Base-by-base conservation (phyloP, 2,888 invertebrate species). In the Dicyrtomina minuta region DNA sequence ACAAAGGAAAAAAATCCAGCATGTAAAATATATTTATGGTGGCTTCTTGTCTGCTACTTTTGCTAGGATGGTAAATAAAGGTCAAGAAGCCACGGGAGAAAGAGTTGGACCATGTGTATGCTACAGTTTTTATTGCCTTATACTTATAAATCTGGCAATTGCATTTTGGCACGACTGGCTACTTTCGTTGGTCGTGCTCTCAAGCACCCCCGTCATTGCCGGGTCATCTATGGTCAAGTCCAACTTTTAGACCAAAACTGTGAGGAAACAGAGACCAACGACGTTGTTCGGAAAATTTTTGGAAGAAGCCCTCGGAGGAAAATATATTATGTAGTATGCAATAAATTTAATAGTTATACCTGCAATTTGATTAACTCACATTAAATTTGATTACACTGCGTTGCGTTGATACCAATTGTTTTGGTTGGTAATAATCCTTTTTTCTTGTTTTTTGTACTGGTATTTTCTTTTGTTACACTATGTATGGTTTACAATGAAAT, bases 311-410 rank as follows among this genome's bases (percentile, higher is more conserved):
- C 79, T 92, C 3, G 86, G 88, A n/a, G 85, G 89, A 0, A 85
- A 91, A 43, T 84, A 90, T 22, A 92, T 91, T 0, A 91, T 92
- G 0, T n/a, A n/a, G n/a, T n/a, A n/a, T n/a, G n/a, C n/a, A n/a
- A n/a, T n/a, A n/a, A n/a, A n/a, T n/a, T n/a, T n/a, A n/a, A n/a
- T n/a, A n/a, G n/a, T n/a, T n/a, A n/a, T n/a, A n/a, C n/a, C n/a
- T n/a, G n/a, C n/a, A n/a, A n/a, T n/a, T n/a, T n/a, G n/a, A n/a
- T n/a, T n/a, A n/a, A n/a, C n/a, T n/a, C n/a, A n/a, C n/a, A n/a
- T n/a, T n/a, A n/a, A n/a, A n/a, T n/a, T n/a, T n/a, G n/a, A n/a
- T n/a, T n/a, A n/a, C n/a, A n/a, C n/a, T n/a, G n/a, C n/a, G n/a
- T n/a, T n/a, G n/a, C n/a, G n/a, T n/a, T n/a, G n/a, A n/a, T n/a